phyloP scores from a whole-genome alignment of 2,797 vertebrate genomes.

The Onychomys torridus region DNA sequence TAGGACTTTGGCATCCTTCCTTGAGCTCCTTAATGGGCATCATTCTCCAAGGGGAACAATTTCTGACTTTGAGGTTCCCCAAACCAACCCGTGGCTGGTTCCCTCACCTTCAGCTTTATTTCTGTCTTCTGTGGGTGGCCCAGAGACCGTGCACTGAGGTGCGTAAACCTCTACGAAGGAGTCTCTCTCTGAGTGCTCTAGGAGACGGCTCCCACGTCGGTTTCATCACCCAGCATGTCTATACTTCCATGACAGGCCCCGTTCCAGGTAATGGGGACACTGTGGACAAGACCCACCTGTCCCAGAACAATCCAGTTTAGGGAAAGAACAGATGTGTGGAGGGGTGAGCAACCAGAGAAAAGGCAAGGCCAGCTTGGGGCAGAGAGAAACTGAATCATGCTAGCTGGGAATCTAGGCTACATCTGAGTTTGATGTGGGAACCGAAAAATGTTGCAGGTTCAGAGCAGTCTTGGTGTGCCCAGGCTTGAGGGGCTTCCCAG shows the following conservation, averaged over 20 bases:
- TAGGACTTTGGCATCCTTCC: not conserved
- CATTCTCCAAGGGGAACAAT: not conserved
- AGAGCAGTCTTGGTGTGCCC: not conserved
- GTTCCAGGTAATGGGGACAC: not conserved
- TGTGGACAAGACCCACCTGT: not conserved
- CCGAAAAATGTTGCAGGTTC: not conserved
- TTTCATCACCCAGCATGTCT: not conserved
- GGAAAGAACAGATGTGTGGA: not conserved
- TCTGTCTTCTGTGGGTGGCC: not conserved
- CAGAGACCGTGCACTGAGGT: not conserved
- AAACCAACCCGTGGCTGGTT: not conserved
- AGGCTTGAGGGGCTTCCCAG: not conserved
- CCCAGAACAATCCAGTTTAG: not conserved
- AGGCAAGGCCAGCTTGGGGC: not conserved
- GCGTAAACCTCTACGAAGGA: not conserved
- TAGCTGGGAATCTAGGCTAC: not conserved
- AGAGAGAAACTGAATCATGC: not conserved
- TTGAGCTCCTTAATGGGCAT: not conserved
- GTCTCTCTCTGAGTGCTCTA: not conserved
- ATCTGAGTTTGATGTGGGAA: fast-evolving
- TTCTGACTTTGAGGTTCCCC: not conserved
- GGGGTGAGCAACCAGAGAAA: not conserved
- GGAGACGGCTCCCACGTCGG: not conserved
- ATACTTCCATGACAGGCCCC: not conserved
- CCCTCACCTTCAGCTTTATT: not conserved